A percentile compares a stretch with the other conserved stretches of the same genome.
These are phyloP conservation scores for Stenoptilia bipunctidactyla DNA, from an alignment of 2,888 invertebrate genomes.

Conservation along the genomic window DNA sequence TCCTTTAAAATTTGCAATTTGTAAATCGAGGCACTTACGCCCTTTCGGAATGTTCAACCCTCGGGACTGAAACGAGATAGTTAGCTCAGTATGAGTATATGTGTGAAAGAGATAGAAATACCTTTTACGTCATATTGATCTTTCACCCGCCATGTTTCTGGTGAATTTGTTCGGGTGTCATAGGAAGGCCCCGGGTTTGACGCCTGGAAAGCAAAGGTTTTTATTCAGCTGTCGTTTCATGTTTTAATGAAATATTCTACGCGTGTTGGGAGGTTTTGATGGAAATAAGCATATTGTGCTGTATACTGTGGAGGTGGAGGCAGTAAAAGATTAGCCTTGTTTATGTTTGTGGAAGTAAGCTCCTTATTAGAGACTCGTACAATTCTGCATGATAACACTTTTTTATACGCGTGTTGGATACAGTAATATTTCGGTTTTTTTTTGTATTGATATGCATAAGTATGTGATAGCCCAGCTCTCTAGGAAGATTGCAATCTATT, in stretches of 20 bases:
- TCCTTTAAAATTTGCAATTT: constrained; percentile 40
- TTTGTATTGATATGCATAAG: too few species aligned
- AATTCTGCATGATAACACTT: too few species aligned
- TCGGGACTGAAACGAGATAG: constrained; percentile 37
- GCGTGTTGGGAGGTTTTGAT: constrained; percentile 42
- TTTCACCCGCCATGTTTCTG: constrained; percentile 68
- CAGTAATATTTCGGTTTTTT: too few species aligned
- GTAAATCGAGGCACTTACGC: constrained; percentile 52
- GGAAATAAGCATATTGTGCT: constrained; percentile 56
- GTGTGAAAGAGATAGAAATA: constrained; percentile 34
- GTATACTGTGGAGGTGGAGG: too few species aligned
- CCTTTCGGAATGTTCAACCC: constrained; percentile 47
- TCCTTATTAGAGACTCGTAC: too few species aligned
- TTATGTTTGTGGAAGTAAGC: too few species aligned
- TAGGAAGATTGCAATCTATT: too few species aligned
- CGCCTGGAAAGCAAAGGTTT: constrained; percentile 43
- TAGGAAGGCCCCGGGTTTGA: constrained; percentile 14
- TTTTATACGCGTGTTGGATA: too few species aligned
- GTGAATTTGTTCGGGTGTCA: constrained; percentile 62
- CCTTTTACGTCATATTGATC: constrained; percentile 70
- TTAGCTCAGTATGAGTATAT: constrained; percentile 14
- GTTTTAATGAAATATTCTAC: constrained; percentile 59
- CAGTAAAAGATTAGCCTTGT: too few species aligned
- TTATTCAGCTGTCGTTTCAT: constrained; percentile 58
- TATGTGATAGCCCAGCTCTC: too few species aligned